These are phyloP conservation scores for Leptopilina drosophilae DNA, from an alignment of 2,888 invertebrate species.

Conservation along the genomic window DNA sequence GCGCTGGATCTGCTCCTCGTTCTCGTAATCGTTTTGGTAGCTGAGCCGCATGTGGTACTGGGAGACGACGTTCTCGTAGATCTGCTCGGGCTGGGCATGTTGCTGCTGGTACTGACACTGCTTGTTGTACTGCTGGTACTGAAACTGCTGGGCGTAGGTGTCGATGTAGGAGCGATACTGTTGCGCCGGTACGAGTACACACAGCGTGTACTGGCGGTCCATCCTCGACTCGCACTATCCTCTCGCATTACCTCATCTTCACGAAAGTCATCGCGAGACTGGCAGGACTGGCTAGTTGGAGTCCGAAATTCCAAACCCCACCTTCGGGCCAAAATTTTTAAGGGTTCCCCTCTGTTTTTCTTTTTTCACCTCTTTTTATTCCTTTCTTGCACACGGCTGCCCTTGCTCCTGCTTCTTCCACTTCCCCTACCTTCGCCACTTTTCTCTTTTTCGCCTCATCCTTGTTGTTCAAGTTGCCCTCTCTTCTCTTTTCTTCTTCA, in stretches of 20 bases:
- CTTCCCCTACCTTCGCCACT: conserved; percentile 47
- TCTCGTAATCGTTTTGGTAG: conserved; percentile 75
- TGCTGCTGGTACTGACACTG: conserved; percentile 51
- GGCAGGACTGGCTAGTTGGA: conserved; percentile 67
- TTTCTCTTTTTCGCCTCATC: conserved; percentile 40
- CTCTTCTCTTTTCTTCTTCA: conserved; percentile 46
- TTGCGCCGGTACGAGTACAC: conserved; percentile 76
- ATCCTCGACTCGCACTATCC: conserved; percentile 58
- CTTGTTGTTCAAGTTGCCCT: no score
- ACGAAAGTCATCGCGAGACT: conserved; percentile 76
- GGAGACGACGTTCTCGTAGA: conserved; percentile 74
- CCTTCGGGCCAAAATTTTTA: conserved; percentile 75
- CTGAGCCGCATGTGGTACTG: conserved; percentile 76
- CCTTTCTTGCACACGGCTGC: conserved; percentile 54
- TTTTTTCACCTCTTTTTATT: conserved; percentile 59
- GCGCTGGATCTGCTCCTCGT: conserved; percentile 75
- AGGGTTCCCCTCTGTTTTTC: conserved; percentile 71
- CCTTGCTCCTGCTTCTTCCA: conserved; percentile 21
- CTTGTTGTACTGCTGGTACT: conserved; percentile 50
- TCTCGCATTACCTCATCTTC: conserved; percentile 72
- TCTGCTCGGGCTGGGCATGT: conserved; percentile 66
- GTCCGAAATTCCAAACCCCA: conserved; percentile 77
- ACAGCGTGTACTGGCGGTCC: conserved; percentile 76
- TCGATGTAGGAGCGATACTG: conserved; percentile 74
- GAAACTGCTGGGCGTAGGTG: conserved; percentile 61